Percentiles rank a stretch among this genome's conserved stretches.
Evolutionary conservation across 1,140 invertebrate species (phyloP).

Genomic region (Ectropis grisescens): DNA sequence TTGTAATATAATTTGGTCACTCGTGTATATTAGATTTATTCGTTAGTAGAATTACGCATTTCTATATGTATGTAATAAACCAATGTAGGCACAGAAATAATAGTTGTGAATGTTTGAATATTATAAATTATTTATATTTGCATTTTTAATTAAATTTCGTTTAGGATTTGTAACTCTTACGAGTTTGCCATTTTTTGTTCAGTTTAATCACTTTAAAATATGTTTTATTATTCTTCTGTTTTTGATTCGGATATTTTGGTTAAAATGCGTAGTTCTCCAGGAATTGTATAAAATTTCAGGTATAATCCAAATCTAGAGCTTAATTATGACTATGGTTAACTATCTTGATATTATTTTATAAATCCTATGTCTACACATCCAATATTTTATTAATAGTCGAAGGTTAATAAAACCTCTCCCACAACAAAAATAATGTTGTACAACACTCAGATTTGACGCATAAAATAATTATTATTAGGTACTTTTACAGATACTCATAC

Average conservation of each 20-base stretch:
- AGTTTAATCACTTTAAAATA: not conserved
- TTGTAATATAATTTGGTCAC: slow-evolving; percentile 12
- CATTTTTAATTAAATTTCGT: too few species aligned
- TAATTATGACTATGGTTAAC: slow-evolving; percentile 15
- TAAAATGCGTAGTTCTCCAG: slow-evolving; percentile 38
- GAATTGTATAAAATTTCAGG: slow-evolving; percentile 28
- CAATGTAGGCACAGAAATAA: too few species aligned
- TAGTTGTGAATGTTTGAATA: too few species aligned
- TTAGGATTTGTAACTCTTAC: too few species aligned
- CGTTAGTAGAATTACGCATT: slow-evolving; percentile 29
- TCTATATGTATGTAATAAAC: too few species aligned
- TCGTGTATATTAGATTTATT: slow-evolving; percentile 9
- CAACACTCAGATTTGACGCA: slow-evolving; percentile 36
- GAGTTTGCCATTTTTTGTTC: too few species aligned
- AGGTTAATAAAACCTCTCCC: slow-evolving; percentile 44
- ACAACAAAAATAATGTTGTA: slow-evolving; percentile 52
- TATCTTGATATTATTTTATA: slow-evolving; percentile 21
- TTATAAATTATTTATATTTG: too few species aligned
- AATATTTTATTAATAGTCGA: slow-evolving; percentile 39
- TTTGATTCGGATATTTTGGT: not conserved
- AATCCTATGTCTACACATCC: slow-evolving; percentile 37
- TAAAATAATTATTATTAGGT: not conserved
- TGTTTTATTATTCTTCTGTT: not conserved
- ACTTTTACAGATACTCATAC: slow-evolving; percentile 23
- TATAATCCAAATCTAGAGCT: slow-evolving; percentile 22